Conservation (phyloP, 2,888 invertebrate genomes). For the Parelbella ahira region DNA sequence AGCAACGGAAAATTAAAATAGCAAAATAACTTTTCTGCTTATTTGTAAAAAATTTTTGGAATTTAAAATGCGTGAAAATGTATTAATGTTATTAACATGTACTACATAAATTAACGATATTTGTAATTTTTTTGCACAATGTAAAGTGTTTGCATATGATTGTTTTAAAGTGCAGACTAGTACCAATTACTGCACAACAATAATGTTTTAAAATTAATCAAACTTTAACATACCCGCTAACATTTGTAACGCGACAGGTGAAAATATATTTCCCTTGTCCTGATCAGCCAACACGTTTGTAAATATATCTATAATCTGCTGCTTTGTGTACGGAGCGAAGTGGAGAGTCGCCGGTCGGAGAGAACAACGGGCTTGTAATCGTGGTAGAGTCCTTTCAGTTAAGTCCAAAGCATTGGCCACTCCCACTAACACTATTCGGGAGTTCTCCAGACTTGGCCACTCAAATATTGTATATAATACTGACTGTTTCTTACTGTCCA, state of each 20-base stretch:
- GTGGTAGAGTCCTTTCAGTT: slow-evolving; percentile 93
- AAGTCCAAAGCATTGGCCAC: slow-evolving; percentile 98
- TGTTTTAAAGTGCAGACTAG: no score
- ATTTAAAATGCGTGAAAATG: no score
- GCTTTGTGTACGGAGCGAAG: slow-evolving; percentile 94
- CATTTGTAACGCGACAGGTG: slow-evolving; percentile 92
- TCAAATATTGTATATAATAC: slow-evolving; percentile 96
- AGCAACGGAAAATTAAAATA: no score
- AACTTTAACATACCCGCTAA: slow-evolving; percentile 83
- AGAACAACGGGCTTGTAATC: slow-evolving; percentile 88
- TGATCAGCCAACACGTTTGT: slow-evolving; percentile 87
- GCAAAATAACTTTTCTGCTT: no score
- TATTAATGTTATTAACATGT: no score
- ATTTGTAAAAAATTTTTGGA: neutral
- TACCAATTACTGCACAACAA: no score
- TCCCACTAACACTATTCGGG: slow-evolving; percentile 90
- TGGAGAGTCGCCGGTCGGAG: slow-evolving; percentile 89
- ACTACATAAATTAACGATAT: no score
- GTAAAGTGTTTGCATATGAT: no score
- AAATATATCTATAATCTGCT: slow-evolving; percentile 93
- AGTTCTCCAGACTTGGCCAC: slow-evolving; percentile 88
- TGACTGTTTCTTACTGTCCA: slow-evolving; percentile 90
- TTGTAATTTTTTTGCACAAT: no score
- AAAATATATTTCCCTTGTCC: slow-evolving; percentile 85
- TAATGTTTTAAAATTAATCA: no score